Evolutionary conservation across 2,888 invertebrate genomes (phyloP).

Genomic region (Spicauda simplicius): DNA sequence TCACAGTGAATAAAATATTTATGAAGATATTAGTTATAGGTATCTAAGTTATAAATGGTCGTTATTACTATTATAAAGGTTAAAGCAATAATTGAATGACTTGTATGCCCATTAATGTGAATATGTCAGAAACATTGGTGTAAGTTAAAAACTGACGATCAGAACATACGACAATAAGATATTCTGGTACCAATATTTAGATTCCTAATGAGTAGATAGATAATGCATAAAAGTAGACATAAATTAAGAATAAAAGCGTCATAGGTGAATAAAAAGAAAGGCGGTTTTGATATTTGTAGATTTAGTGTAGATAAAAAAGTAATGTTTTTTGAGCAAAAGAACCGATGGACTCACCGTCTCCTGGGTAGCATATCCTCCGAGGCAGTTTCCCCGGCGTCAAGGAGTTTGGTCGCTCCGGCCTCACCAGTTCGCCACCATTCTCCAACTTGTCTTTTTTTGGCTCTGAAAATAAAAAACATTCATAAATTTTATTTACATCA

Average conservation of each 20-base stretch:
- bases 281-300: background rate
- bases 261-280: background rate
- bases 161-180: no score
- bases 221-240: no score
- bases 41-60: no score
- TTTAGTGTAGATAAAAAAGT: background rate
- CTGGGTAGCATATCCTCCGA: conserved; percentile 92
- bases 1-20: no score
- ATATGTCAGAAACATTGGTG: background rate
- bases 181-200: no score
- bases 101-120: background rate
- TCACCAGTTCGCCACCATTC: conserved; percentile 82
- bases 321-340: conserved; percentile 9
- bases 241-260: no score
- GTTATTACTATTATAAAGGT: no score
- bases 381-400: conserved; percentile 90
- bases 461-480: conserved; percentile 87
- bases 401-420: conserved; percentile 92
- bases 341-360: conserved; percentile 84
- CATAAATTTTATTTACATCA: background rate
- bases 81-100: no score
- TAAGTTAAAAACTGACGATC: no score
- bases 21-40: no score
- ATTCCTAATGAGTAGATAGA: no score
- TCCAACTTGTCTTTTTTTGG: conserved; percentile 97